phyloP scores from a whole-genome alignment of 2,113 vertebrate genomes.

The Empidonax alnorum region DNA sequence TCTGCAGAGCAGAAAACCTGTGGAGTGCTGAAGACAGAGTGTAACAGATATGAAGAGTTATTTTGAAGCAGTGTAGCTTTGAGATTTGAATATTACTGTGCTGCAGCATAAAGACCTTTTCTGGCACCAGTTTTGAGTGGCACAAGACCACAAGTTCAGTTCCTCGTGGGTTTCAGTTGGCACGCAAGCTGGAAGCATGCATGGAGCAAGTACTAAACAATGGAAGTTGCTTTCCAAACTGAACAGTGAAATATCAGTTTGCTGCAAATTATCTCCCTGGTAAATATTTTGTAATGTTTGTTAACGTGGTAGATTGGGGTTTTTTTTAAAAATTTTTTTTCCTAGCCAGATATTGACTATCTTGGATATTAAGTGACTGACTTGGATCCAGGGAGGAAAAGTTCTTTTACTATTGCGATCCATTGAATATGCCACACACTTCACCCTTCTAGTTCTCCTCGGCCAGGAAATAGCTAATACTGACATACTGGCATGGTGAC shows the following conservation, averaged over 20 bases:
- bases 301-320: neutral
- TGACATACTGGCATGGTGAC: neutral
- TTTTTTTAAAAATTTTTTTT: neutral
- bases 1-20: neutral
- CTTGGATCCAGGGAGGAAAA: neutral
- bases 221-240: slow-evolving; percentile 21
- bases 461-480: neutral
- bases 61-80: slow-evolving; percentile 10
- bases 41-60: neutral
- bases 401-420: neutral
- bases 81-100: slow-evolving; percentile 18
- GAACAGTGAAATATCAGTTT: slow-evolving; percentile 43
- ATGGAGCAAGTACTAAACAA: slow-evolving; percentile 46
- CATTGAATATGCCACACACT: neutral
- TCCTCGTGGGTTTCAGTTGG: slow-evolving; percentile 23
- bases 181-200: slow-evolving; percentile 31
- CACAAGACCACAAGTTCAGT: slow-evolving; percentile 25
- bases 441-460: neutral
- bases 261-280: neutral
- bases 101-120: slow-evolving; percentile 33
- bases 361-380: neutral
- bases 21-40: neutral
- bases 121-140: neutral
- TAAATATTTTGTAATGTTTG: neutral
- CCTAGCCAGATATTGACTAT: neutral